These are phyloP conservation scores for Rattus norvegicus DNA, from an alignment of 2,113 vertebrate genomes.

Conservation along the genomic window DNA sequence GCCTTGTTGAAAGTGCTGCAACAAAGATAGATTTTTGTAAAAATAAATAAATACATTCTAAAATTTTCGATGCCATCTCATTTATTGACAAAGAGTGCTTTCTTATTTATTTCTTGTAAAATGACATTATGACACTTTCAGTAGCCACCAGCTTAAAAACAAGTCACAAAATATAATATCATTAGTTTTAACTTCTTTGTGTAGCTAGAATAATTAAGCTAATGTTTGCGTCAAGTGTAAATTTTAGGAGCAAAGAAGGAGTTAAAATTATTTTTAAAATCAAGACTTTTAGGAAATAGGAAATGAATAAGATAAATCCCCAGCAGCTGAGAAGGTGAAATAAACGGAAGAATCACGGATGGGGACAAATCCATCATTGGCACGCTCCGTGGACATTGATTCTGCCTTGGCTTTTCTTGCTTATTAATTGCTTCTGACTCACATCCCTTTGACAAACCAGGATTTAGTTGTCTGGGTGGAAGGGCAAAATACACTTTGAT, in stretches of 20 bases:
- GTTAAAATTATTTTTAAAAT: constrained; percentile 22
- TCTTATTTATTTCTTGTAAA: neutral
- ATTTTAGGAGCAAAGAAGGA: constrained; percentile 41
- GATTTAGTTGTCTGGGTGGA: neutral
- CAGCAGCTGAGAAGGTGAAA: constrained; percentile 40
- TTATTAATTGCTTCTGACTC: constrained; percentile 61
- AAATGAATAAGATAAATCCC: constrained; percentile 28
- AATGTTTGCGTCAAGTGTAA: neutral
- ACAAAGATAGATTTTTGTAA: neutral
- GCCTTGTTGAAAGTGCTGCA: neutral
- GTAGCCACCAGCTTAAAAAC: neutral
- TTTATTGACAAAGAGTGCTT: neutral
- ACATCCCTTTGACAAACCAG: neutral
- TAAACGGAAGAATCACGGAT: neutral
- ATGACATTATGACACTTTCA: neutral
- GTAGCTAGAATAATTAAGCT: neutral
- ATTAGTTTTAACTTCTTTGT: neutral
- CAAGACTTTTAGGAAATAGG: constrained; percentile 28
- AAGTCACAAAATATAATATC: neutral
- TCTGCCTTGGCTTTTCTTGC: constrained; percentile 11
- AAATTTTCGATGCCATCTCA: neutral
- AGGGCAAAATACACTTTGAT: neutral
- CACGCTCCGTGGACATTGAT: neutral
- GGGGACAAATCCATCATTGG: neutral
- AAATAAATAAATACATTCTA: neutral